Percentiles rank a stretch among this genome's conserved stretches.
Conservation (phyloP, 2,888 invertebrate species). For the Nomada fucata region DNA sequence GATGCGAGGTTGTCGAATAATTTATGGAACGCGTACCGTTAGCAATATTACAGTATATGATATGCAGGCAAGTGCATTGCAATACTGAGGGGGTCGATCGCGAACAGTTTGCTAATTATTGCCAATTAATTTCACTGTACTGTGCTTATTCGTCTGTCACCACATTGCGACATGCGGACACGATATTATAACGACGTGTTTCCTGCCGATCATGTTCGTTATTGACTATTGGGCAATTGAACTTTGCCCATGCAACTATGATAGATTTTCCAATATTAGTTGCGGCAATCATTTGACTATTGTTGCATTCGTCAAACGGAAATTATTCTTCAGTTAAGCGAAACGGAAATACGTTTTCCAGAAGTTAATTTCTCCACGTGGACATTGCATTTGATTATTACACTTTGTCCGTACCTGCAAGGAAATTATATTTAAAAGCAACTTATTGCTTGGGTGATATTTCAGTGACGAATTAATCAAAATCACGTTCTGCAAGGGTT, state of each 20-base stretch:
- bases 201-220: conserved; percentile 50
- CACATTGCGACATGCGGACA: conserved; percentile 38
- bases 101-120: conserved; percentile 65
- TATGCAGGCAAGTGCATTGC: conserved; percentile 9
- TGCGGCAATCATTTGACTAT: background rate
- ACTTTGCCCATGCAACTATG: background rate
- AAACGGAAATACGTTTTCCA: background rate
- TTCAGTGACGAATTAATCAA: no score
- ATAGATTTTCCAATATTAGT: background rate
- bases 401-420: background rate
- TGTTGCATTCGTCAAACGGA: no score
- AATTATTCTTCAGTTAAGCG: background rate
- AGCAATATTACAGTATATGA: conserved; percentile 30
- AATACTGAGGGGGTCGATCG: conserved; percentile 37
- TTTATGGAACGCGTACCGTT: conserved; percentile 14
- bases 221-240: conserved; percentile 45
- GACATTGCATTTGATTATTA: background rate
- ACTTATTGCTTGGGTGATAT: background rate
- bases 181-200: conserved; percentile 47
- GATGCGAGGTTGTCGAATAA: conserved; percentile 2
- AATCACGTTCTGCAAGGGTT: no score
- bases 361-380: no score
- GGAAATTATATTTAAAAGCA: background rate
- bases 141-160: conserved; percentile 39
- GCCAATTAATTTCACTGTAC: conserved; percentile 64